Evolutionary conservation across 30 jellyfish, hydroid and myxozoan species (phyloP).

Genomic region (Catostylus mosaicus): DNA sequence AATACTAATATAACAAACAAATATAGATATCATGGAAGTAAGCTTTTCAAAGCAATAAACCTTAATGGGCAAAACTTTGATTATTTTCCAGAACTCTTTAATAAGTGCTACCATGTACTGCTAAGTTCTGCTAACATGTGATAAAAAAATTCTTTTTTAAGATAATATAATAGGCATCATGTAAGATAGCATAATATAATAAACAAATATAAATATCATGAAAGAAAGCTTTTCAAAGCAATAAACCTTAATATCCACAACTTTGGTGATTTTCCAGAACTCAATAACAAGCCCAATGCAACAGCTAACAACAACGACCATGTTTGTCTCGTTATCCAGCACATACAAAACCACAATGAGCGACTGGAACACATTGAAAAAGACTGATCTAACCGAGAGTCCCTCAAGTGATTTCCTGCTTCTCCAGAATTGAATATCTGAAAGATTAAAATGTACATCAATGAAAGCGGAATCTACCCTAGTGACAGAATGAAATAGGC

Average conservation of each 20-base stretch:
- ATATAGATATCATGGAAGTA: too few relatives aligned
- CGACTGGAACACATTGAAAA: conserved; percentile 95
- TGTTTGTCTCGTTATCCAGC: conserved; percentile 96
- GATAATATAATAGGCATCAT: too few relatives aligned
- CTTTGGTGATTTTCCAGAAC: conserved; percentile 96
- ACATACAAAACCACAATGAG: conserved; percentile 91
- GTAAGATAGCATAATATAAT: too few relatives aligned
- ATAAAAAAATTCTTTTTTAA: too few relatives aligned
- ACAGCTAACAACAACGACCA: conserved; percentile 93
- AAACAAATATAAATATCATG: not conserved
- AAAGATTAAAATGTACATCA: not conserved
- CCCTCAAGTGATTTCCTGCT: conserved; percentile 91
- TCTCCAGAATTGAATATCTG: conserved; percentile 98
- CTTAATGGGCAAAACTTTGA: too few relatives aligned
- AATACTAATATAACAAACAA: too few relatives aligned
- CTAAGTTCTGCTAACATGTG: too few relatives aligned
- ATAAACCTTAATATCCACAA: conserved; percentile 82
- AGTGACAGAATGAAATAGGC: too few relatives aligned
- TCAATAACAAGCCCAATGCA: conserved; percentile 93
- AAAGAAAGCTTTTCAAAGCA: not conserved
- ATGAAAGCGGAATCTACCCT: not conserved
- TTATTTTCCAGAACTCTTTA: too few relatives aligned
- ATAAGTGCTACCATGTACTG: too few relatives aligned
- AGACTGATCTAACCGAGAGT: conserved; percentile 92
- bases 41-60: too few relatives aligned